A percentile compares a stretch with the other conserved stretches of the same genome.
These are phyloP conservation scores for Zelostemma sp. DNA, from an alignment of 1,140 invertebrate species.

Conservation along the genomic window DNA sequence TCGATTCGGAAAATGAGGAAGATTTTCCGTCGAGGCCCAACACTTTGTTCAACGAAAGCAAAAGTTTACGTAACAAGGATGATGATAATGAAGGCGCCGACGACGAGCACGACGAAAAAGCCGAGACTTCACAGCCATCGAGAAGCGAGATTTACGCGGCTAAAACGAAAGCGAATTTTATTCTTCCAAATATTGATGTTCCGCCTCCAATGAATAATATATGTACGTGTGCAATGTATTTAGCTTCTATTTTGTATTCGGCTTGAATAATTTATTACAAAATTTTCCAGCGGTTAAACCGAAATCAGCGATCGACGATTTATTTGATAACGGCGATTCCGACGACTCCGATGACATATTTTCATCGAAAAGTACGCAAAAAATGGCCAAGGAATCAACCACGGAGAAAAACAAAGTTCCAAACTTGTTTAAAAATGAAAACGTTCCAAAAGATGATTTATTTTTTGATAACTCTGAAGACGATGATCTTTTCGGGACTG, in stretches of 20 bases:
- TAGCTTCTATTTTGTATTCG: no score
- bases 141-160: conserved; percentile 35
- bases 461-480: conserved; percentile 56
- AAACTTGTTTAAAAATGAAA: conserved; percentile 49
- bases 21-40: background rate
- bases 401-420: background rate
- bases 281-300: conserved; percentile 55
- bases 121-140: conserved; percentile 33
- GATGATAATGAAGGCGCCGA: conserved; percentile 20
- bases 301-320: conserved; percentile 66
- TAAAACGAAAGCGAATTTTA: conserved; percentile 57
- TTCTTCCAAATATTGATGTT: conserved; percentile 62
- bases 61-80: conserved; percentile 57
- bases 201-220: conserved; percentile 63
- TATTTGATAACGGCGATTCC: conserved; percentile 64
- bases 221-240: conserved; percentile 46
- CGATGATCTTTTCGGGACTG: conserved; percentile 46
- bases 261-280: background rate
- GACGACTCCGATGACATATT: conserved; percentile 67
- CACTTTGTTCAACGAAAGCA: conserved; percentile 10
- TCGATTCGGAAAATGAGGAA: conserved; percentile 1
- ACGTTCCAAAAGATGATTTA: conserved; percentile 38
- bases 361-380: conserved; percentile 53
- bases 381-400: conserved; percentile 18
- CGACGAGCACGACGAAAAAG: conserved; percentile 51